Evolutionary conservation across 2,888 invertebrate species (phyloP), one percentile per base, ranked within the genome.

Genomic region (Himalopsyche japonica): DNA sequence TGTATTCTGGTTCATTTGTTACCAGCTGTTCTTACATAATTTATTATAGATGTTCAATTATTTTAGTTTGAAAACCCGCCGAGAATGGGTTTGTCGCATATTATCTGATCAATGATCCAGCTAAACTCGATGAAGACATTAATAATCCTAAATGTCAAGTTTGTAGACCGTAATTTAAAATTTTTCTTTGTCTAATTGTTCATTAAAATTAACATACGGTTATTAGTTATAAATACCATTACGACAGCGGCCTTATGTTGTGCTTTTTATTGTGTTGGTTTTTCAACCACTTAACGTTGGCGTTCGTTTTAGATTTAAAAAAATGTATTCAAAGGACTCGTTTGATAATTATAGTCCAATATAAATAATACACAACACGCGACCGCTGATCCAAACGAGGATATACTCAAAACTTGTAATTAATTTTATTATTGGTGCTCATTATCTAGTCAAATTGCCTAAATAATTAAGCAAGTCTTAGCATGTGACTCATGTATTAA

Each of bases 151-250:
- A 70, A 70, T 70, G 27, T 27, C 27, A 70, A 27, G 70, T 30
- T 27, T 30, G 57, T 70, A 70, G 15, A 70, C 5, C 27, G 27
- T 70, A 70, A 70, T 70, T 70, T 27, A 70, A 70, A 70, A 70
- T 57, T 70, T 70, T 30, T 30, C 70, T 27, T 70, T 70, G 70
- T 70, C 70, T 70, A 70, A 70, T 70, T 70, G 70, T 70, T 70
- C 70, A 70, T 70, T 70, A 70, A 70, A 70, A 70, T 70, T 70
- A 70, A 70, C 70, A 70, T 70, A 70, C 70, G 70, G 70, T 70
- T 70, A 70, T 70, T 70, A 70, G 8, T 70, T 70, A 30, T 70
- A 10, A 10, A 70, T 30, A 30, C 27, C 15, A 70, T 70, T 24
- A 27, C 70, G 70, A 27, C 70, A 70, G 12, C 70, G 70, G 27